Conservation (phyloP, 2,113 vertebrate genomes). For the Ammodytes marinus region DNA sequence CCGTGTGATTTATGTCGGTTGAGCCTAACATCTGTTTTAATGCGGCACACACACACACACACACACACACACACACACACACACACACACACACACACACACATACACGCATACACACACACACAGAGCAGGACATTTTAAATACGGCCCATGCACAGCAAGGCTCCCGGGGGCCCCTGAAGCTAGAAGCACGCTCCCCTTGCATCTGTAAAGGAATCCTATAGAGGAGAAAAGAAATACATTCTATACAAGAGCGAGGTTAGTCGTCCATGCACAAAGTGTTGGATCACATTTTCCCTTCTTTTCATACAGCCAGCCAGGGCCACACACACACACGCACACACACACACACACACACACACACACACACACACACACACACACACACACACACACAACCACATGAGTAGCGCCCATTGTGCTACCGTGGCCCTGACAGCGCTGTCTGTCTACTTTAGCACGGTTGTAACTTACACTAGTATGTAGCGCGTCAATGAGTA, state of each 20-base stretch:
- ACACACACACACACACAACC: not conserved
- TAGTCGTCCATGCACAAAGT: slow-evolving; percentile 65
- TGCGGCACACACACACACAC: slow-evolving; percentile 21
- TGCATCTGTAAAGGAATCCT: slow-evolving; percentile 71
- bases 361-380: too few relatives aligned
- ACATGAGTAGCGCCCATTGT: slow-evolving; percentile 80
- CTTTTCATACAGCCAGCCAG: slow-evolving; percentile 69
- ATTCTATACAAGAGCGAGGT: slow-evolving; percentile 59
- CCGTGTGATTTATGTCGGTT: slow-evolving; percentile 74
- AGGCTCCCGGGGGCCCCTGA: slow-evolving; percentile 54
- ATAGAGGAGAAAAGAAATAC: slow-evolving; percentile 70
- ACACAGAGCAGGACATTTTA: slow-evolving; percentile 59
- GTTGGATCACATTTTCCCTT: slow-evolving; percentile 80
- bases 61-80: too few relatives aligned
- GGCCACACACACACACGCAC: slow-evolving; percentile 2
- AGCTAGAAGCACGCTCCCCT: slow-evolving; percentile 63
- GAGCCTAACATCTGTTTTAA: slow-evolving; percentile 81
- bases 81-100: too few relatives aligned
- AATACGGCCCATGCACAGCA: slow-evolving; percentile 51
- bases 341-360: too few relatives aligned
- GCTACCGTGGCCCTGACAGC: slow-evolving; percentile 69
- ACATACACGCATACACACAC: not conserved
- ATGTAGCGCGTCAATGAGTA: slow-evolving; percentile 56
- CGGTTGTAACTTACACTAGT: slow-evolving; percentile 75
- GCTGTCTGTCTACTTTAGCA: slow-evolving; percentile 62